Conservation (phyloP, 2,888 invertebrate species). For the Chouioia cunea region DNA sequence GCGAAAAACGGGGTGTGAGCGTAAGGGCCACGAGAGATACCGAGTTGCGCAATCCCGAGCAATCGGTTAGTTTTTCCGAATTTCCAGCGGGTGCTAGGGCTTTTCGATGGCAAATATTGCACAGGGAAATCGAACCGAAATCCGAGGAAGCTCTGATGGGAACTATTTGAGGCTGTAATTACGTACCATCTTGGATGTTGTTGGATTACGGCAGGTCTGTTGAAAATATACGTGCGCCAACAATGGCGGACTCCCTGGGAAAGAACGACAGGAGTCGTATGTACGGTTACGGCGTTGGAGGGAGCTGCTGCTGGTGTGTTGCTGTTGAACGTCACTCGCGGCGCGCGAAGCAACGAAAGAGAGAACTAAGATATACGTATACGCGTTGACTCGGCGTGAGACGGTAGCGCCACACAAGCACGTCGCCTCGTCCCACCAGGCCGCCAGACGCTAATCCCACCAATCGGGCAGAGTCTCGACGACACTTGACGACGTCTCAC, state of each 20-base stretch:
- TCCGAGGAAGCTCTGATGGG: constrained; percentile 3
- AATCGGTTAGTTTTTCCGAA: constrained; percentile 55
- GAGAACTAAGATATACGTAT: neutral
- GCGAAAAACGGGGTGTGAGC: too few species aligned
- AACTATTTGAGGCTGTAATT: constrained; percentile 51
- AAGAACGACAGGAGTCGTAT: constrained; percentile 69
- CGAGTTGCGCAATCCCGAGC: constrained; percentile 66
- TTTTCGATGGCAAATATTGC: constrained; percentile 56
- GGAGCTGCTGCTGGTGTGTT: neutral
- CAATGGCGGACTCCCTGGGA: constrained; percentile 89
- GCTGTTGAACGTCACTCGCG: neutral
- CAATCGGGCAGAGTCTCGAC: too few species aligned
- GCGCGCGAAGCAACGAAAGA: neutral
- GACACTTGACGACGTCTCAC: too few species aligned
- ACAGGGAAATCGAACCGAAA: too few species aligned
- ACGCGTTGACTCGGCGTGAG: too few species aligned
- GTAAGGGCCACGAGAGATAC: constrained; percentile 9
- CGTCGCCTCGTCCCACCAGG: too few species aligned
- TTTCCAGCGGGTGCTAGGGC: constrained; percentile 47
- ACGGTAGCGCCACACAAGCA: too few species aligned
- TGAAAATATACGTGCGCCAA: constrained; percentile 84
- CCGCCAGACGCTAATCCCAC: too few species aligned
- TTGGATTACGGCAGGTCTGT: constrained; percentile 80
- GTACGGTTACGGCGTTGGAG: constrained; percentile 6
- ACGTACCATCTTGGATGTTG: constrained; percentile 88